Evolutionary conservation across 2,797 vertebrate species (phyloP).

Genomic region (Danio aesculapii): DNA sequence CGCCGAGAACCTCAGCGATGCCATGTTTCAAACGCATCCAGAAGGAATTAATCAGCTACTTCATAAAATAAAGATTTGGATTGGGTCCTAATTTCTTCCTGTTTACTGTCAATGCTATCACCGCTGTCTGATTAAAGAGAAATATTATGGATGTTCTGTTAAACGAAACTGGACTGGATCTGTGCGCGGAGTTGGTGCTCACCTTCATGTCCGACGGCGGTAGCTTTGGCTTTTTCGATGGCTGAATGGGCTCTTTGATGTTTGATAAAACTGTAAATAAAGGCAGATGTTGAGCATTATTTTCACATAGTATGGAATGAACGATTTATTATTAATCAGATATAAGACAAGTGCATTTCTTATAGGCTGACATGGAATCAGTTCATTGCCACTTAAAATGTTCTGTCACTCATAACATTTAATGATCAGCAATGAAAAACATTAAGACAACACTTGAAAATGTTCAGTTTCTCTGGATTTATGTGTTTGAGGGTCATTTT

Average conservation of each 20-base stretch:
- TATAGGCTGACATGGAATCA: constrained; percentile 16
- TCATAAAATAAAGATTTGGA: constrained; percentile 50
- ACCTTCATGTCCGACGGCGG: constrained; percentile 88
- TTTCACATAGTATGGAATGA: constrained; percentile 31
- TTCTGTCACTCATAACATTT: neutral
- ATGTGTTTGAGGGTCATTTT: too few species aligned
- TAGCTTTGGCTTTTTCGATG: constrained; percentile 89
- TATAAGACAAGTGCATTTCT: constrained; percentile 7
- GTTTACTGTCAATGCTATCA: constrained; percentile 55
- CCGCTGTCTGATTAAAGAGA: constrained; percentile 38
- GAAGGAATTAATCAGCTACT: constrained; percentile 59
- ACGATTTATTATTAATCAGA: constrained; percentile 19
- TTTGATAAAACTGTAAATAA: constrained; percentile 88
- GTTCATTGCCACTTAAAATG: neutral
- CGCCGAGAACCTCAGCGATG: constrained; percentile 47
- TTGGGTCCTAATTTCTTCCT: constrained; percentile 45
- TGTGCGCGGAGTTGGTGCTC: constrained; percentile 53
- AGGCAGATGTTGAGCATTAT: constrained; percentile 32
- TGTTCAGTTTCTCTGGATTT: too few species aligned
- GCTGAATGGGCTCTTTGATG: constrained; percentile 89
- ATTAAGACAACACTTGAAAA: too few species aligned
- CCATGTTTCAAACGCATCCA: constrained; percentile 59
- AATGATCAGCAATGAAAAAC: too few species aligned
- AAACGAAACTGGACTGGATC: neutral
- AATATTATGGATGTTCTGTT: constrained; percentile 5